Evolutionary conservation across 2,797 vertebrate genomes (phyloP).

Genomic region (Hippopotamyrus pictus): DNA sequence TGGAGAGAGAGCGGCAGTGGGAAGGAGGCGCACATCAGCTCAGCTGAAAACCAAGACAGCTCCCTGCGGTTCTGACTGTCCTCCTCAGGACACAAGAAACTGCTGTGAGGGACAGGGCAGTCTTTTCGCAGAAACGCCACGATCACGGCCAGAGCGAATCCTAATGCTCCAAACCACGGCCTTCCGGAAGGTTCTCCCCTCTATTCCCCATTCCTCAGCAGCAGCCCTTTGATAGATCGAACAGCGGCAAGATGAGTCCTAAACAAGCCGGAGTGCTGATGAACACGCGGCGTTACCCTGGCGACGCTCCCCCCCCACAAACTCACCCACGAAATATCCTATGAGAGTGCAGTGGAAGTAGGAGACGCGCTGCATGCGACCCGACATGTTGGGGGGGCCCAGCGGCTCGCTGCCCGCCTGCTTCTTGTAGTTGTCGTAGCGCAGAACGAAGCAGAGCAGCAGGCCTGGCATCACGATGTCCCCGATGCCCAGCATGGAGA

Average conservation of each 20-base stretch:
- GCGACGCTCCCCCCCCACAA: not conserved
- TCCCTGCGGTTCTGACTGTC: constrained; percentile 18
- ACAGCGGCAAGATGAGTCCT: not conserved
- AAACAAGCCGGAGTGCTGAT: not conserved
- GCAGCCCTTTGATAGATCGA: not conserved
- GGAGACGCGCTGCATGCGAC: constrained; percentile 96
- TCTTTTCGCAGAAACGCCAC: not conserved
- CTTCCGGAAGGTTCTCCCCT: not conserved
- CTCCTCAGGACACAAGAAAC: not conserved
- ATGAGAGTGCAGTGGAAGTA: constrained; percentile 99
- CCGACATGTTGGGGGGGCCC: constrained; percentile 74
- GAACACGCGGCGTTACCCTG: not conserved
- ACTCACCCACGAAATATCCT: constrained; percentile 96
- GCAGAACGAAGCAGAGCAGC: constrained; percentile 91
- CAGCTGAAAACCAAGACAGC: not conserved
- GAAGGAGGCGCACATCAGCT: not conserved
- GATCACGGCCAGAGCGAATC: not conserved
- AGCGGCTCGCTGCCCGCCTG: constrained; percentile 81
- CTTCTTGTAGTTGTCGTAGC: constrained; percentile 98
- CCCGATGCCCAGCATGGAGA: constrained; percentile 98
- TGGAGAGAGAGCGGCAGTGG: not conserved
- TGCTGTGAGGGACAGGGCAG: not conserved
- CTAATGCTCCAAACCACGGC: not conserved
- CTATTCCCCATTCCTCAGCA: not conserved
- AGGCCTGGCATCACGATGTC: constrained; percentile 99